phyloP scores from a whole-genome alignment of 2,797 vertebrate genomes.

The Linurgus olivaceus region DNA sequence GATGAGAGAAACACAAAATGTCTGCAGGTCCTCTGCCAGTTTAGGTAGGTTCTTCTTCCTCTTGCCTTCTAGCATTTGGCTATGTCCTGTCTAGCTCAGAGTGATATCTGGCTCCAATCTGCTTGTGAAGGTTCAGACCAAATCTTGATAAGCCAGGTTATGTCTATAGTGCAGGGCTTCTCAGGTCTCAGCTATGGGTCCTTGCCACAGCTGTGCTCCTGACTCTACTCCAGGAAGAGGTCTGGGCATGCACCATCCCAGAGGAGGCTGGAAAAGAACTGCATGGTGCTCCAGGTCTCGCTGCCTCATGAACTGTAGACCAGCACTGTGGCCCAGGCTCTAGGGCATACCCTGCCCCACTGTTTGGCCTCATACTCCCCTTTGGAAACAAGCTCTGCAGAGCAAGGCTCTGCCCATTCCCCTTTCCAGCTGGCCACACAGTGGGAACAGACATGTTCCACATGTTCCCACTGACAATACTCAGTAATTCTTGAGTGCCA shows the following conservation, averaged over 20 bases:
- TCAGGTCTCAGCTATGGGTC: conserved; percentile 43
- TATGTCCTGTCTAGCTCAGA: conserved; percentile 44
- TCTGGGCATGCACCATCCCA: conserved; percentile 27
- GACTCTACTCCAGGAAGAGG: neutral
- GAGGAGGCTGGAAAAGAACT: neutral
- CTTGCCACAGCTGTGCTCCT: conserved; percentile 23
- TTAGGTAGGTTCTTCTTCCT: conserved; percentile 44
- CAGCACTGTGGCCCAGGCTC: neutral
- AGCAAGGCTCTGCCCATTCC: neutral
- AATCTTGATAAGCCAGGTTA: conserved; percentile 53
- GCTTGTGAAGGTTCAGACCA: conserved; percentile 14
- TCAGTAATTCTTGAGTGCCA: neutral
- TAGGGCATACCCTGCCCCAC: accelerated
- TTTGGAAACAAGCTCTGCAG: neutral
- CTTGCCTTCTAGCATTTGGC: conserved; percentile 57
- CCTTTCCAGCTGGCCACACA: accelerated
- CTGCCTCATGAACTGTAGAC: neutral
- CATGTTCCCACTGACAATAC: neutral
- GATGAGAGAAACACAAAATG: conserved; percentile 6
- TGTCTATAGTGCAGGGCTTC: neutral
- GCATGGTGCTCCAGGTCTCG: accelerated
- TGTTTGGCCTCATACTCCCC: neutral
- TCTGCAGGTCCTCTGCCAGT: conserved; percentile 31
- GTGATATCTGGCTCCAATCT: conserved; percentile 61
- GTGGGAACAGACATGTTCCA: accelerated